Base-by-base conservation (phyloP, 2,888 invertebrate species). In the Catocala fraxini region DNA sequence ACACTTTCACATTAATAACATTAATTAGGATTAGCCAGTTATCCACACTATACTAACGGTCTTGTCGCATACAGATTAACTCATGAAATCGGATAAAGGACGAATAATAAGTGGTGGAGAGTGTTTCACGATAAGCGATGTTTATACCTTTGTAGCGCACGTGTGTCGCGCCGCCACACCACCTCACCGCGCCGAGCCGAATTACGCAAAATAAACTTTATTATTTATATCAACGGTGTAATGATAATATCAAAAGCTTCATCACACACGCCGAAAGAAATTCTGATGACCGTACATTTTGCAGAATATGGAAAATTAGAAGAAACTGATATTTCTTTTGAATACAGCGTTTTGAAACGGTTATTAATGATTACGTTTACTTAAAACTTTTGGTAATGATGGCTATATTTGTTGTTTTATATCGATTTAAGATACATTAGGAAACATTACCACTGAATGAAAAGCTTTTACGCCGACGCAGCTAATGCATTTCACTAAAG, bases 31-130 rank as follows among this genome's bases (percentile, higher is more conserved):
- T 43, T n/a, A 43, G 12, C 35, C 35, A 45, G 42, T 42, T 59
- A 59, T 77, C 80, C 74, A 76, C 63, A 71, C 13, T 62, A 68
- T 51, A 4, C 46, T 70, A 46, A 42, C 55, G 47, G 12, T 59
- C 58, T n/a, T 48, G 60, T 60, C 70, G 56, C 61, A 68, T 68
- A 71, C 73, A 85, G 82, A 88, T 89, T 81, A 87, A 85, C 83
- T 80, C 81, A 83, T 83, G 83, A 85, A 84, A 87, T 86, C 84
- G 80, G 88, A 90, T 89, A 88, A 86, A 87, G 82, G 43, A 45
- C 59, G 79, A 78, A 80, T 85, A 85, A 87, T 82, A 85, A 84
- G 81, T 82, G 77, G 67, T 73, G 75, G 73, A 81, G 80, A 77
- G 76, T 70, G 33, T 7, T 70, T 45, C 63, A 68, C 75, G 85